Percentiles rank a stretch among this genome's conserved stretches.
Evolutionary conservation across 2,113 vertebrate genomes (phyloP).

Genomic region (western clawed frog (Xenopus tropicalis)): DNA sequence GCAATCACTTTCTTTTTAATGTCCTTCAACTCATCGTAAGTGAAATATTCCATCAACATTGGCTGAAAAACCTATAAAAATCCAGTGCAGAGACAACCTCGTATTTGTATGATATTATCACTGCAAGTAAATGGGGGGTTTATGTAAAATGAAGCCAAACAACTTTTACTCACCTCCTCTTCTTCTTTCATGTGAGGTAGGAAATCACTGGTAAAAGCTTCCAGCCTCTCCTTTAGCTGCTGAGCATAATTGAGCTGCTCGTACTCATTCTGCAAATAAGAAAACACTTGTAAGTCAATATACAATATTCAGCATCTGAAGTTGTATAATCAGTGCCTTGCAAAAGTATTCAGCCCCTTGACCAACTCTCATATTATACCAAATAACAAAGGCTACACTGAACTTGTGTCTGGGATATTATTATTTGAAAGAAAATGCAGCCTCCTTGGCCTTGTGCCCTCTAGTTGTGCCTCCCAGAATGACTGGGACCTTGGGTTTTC

Average conservation of each 20-base stretch:
- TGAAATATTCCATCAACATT: slow-evolving; percentile 98
- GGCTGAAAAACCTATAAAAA: slow-evolving; percentile 91
- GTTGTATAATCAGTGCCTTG: neutral
- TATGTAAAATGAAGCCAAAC: no score
- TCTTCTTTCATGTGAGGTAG: slow-evolving; percentile 99
- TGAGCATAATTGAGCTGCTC: slow-evolving; percentile 96
- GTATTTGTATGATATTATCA: neutral
- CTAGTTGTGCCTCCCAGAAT: no score
- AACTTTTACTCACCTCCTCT: slow-evolving; percentile 79
- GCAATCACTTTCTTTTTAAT: slow-evolving; percentile 97
- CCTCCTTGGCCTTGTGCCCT: no score
- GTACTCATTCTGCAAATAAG: slow-evolving; percentile 80
- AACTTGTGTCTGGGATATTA: no score
- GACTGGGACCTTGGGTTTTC: no score
- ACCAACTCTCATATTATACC: no score
- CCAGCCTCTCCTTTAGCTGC: slow-evolving; percentile 92
- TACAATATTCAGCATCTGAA: slow-evolving; percentile 7
- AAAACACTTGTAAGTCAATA: slow-evolving; percentile 14
- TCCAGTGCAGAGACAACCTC: neutral
- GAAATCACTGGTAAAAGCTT: slow-evolving; percentile 96
- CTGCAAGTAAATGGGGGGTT: no score
- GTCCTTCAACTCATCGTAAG: slow-evolving; percentile 94
- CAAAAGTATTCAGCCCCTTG: no score
- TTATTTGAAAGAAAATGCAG: no score
- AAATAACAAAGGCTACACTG: no score